Evolutionary conservation across 2,888 invertebrate genomes (phyloP).

Genomic region (Drosophila glabriapex): DNA sequence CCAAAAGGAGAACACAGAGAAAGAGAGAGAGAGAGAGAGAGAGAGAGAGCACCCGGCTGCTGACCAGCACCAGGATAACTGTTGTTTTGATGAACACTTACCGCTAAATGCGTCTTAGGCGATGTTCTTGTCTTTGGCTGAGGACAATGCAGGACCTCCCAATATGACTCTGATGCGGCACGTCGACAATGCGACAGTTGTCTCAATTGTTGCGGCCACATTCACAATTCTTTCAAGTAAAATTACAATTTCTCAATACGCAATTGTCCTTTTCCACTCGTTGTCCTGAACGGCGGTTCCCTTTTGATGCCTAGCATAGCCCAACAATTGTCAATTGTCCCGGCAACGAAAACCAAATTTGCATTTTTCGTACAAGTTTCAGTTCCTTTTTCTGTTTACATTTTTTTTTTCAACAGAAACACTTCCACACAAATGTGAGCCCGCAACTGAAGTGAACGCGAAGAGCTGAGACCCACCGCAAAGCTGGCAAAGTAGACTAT

Average conservation of each 20-base stretch:
- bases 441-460: constrained; percentile 4
- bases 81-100: constrained; percentile 58
- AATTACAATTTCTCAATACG: constrained; percentile 73
- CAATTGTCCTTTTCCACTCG: constrained; percentile 71
- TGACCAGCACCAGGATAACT: background rate
- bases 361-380: constrained; percentile 71
- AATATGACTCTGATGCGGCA: constrained; percentile 74
- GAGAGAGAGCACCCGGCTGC: background rate
- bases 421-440: constrained; percentile 33
- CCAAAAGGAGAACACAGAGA: constrained; percentile 12
- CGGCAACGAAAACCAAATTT: constrained; percentile 52
- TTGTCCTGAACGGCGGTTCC: constrained; percentile 41
- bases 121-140: constrained; percentile 28
- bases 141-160: constrained; percentile 69
- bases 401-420: constrained; percentile 51
- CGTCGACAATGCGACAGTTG: constrained; percentile 69
- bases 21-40: background rate
- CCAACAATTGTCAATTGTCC: constrained; percentile 51
- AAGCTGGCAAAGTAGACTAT: constrained; percentile 60
- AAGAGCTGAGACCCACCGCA: constrained; percentile 64
- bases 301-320: constrained; percentile 64
- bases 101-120: constrained; percentile 64
- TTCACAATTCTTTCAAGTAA: constrained; percentile 61
- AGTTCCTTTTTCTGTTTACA: constrained; percentile 40
- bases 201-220: constrained; percentile 57